A percentile compares a stretch with the other conserved stretches of the same genome.
These are phyloP conservation scores for Cirrhinus molitorella DNA, from an alignment of 2,797 vertebrate species.

Conservation along the genomic window DNA sequence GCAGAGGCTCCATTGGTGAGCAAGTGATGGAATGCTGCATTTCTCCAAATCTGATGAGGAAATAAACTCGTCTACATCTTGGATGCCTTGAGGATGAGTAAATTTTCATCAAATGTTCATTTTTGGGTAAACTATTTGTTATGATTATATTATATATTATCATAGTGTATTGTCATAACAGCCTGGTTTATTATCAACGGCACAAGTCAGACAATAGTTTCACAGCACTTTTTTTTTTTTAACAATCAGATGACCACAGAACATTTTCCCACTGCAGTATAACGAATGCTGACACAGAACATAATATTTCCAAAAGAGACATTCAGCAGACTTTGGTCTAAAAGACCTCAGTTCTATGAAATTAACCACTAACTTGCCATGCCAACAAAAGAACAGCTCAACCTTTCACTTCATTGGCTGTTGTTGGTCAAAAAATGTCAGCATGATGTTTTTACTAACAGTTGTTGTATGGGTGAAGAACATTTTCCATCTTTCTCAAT, in stretches of 20 bases:
- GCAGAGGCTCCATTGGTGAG: not conserved
- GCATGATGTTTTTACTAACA: slow-evolving; percentile 65
- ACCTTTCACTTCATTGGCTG: slow-evolving; percentile 73
- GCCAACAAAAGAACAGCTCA: slow-evolving; percentile 71
- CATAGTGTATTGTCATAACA: not conserved
- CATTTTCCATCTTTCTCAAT: slow-evolving; percentile 77
- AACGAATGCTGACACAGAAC: slow-evolving; percentile 57
- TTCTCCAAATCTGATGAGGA: too few relatives aligned
- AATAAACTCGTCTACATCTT: too few relatives aligned
- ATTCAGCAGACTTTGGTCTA: slow-evolving; percentile 61
- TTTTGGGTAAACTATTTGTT: not conserved
- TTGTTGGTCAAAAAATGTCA: slow-evolving; percentile 70
- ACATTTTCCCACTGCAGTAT: slow-evolving; percentile 26
- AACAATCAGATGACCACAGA: slow-evolving; percentile 34
- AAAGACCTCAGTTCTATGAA: slow-evolving; percentile 64
- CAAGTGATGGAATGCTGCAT: not conserved
- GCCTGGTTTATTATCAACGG: not conserved
- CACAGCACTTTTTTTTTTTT: not conserved
- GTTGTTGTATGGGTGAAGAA: slow-evolving; percentile 71
- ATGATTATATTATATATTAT: not conserved
- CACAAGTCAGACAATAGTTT: slow-evolving; percentile 17
- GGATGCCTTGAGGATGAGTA: not conserved
- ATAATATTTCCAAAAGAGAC: slow-evolving; percentile 61
- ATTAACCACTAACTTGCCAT: slow-evolving; percentile 60
- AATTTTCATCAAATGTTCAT: not conserved